Base-by-base conservation (phyloP, 2,888 invertebrate species). In the Charanyca ferruginea region DNA sequence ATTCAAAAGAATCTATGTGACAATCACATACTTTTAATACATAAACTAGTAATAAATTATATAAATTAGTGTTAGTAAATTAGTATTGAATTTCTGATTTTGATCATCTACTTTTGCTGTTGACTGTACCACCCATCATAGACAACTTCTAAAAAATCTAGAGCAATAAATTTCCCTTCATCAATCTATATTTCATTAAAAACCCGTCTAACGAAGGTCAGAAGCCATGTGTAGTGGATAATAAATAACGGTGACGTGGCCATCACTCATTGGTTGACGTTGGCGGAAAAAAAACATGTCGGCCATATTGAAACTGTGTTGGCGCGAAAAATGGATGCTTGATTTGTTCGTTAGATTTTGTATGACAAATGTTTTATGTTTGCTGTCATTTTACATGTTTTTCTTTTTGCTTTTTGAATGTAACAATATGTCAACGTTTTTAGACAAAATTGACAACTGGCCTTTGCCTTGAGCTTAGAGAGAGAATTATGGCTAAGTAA, bases 181-280 rank as follows among this genome's bases (percentile, higher is more conserved):
- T 18, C 42, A 11, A 55, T 47, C 25, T 38, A 62, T 54, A 62
- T 73, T 69, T 76, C 58, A 73, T 62, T 76, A 45, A 76, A 73
- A 62, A 54, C 49, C 20, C 42, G 20, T 35, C 49, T 45, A 42
- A 51, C 58, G 23, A 63, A 70, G 42, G 63, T 57, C 44, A 48
- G 47, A 76, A 54, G 38, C 44, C 54, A 18, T 55, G 55, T 67
- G 64, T 65, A 62, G 60, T 73, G 66, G 74, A 61, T 66, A 66
- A 77, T 80, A 80, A 70, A 80, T 80, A 79, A 70, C 61, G 28
- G 16, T 68, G 77, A 68, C 42, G 52, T 41, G 54, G 38, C 42
- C 70, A 77, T 80, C 73, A 62, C 59, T 79, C 77, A 79, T 54
- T 35, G 48, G 25, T 18, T 58, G 70, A 59, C 35, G 45, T 42